These are phyloP conservation scores for Alviniconcha marisindica DNA, from an alignment of 1,140 invertebrate genomes.

Conservation along the genomic window DNA sequence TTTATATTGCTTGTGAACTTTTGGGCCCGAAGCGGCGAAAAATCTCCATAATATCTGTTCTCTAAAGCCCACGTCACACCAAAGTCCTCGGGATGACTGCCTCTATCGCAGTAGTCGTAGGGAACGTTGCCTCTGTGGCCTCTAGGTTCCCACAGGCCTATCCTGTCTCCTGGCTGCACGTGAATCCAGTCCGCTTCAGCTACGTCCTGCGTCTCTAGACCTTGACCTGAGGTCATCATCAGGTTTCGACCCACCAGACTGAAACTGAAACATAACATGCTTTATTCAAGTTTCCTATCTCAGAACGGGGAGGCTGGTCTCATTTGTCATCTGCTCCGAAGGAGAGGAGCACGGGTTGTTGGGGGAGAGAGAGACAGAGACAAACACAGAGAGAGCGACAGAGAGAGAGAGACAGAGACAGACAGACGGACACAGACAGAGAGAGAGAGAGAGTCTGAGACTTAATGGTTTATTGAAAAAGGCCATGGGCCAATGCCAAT, in stretches of 20 bases:
- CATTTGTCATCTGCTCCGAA: no score
- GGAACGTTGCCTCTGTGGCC: background rate
- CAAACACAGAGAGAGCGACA: no score
- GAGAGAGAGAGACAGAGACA: no score
- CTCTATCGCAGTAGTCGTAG: background rate
- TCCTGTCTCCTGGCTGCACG: slow-evolving; percentile 3
- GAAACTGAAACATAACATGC: background rate
- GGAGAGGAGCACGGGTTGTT: no score
- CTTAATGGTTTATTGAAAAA: no score
- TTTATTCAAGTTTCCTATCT: no score
- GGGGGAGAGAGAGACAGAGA: no score
- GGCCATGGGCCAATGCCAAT: no score
- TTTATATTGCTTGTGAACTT: no score
- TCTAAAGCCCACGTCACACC: background rate
- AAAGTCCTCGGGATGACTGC: background rate
- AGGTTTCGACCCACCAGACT: background rate
- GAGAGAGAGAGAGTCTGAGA: no score
- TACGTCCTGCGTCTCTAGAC: background rate
- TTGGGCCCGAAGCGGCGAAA: background rate
- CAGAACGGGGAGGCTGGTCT: no score
- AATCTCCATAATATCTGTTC: background rate
- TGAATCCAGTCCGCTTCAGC: slow-evolving; percentile 1
- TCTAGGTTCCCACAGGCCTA: background rate
- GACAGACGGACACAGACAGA: no score
- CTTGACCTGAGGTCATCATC: background rate